A percentile compares a stretch with the other conserved stretches of the same genome.
Conservation (phyloP, 2,797 vertebrate species). For the Apogon hyalosoma region DNA sequence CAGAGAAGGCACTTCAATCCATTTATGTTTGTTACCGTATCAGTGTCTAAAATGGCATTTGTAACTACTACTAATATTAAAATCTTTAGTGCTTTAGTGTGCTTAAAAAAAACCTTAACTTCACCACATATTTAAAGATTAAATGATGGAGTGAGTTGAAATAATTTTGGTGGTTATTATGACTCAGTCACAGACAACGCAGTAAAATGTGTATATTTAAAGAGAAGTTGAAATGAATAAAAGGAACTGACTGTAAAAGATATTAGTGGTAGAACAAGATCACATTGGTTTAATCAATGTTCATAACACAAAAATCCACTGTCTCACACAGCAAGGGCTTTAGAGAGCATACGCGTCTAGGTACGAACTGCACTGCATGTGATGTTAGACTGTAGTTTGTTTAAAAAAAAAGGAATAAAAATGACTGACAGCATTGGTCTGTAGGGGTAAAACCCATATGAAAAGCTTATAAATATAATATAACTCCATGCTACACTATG, state of each 20-base stretch:
- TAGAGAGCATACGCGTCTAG: constrained; percentile 5
- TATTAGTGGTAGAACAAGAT: neutral
- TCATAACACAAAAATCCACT: constrained; percentile 17
- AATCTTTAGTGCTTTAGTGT: no score
- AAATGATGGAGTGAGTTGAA: constrained; percentile 59
- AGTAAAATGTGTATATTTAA: neutral
- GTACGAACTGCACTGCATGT: neutral
- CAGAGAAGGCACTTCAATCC: neutral
- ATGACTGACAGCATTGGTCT: constrained; percentile 34
- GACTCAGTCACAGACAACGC: constrained; percentile 41
- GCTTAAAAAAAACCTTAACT: no score
- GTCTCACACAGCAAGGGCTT: constrained; percentile 5
- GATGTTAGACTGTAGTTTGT: constrained; percentile 40
- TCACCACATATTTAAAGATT: no score
- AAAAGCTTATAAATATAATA: neutral
- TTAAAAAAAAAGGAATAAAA: constrained; percentile 30
- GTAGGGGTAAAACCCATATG: constrained; percentile 2
- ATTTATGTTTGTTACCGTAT: constrained; percentile 1
- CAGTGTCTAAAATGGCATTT: neutral
- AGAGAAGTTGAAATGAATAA: neutral
- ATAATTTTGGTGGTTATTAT: constrained; percentile 63
- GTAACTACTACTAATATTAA: no score
- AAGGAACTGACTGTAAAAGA: constrained; percentile 1
- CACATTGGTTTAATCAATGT: constrained; percentile 31
- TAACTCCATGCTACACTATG: no score